Base-by-base conservation (phyloP, 53 echinoderm and acorn worm genomes). In the Hippasteria phrygiana region DNA sequence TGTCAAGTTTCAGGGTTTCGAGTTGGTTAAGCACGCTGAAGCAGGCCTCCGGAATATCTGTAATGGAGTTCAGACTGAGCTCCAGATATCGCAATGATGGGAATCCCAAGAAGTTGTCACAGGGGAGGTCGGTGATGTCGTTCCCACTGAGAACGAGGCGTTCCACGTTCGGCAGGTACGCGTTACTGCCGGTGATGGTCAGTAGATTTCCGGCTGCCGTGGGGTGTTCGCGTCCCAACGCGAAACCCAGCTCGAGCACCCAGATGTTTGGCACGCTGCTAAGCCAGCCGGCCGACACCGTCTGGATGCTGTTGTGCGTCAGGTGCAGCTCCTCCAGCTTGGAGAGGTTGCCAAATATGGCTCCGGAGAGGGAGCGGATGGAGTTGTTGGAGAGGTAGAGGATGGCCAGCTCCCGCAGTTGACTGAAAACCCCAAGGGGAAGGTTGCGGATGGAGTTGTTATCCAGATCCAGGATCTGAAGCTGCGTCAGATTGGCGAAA, bases 321-420 rank as follows among this genome's bases (percentile, higher is more conserved):
- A 96, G 80, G 33, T 92, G 80, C 13, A 96, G 85, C 46, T 96
- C 96, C 36, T 94, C 94, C 40, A 96, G 73, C 28, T 76, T 62
- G n/a, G 89, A 84, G 72, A 93, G 74, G 45, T 73, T 59, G 32
- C 66, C 75, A 55, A 96, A 96, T 9, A 89, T 94, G 29, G 27
- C 41, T 22, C 86, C 89, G 20, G 79, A 73, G 32, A 96, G 80
- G 4, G 80, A 18, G 9, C 34, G 62, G 37, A 96, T 92, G 3
- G 74, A 48, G 67, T 96, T 96, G 47, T 94, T 73, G 0, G 94
- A 94, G 6, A 96, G 83, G 75, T 94, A 78, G 24, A 96, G 83
- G 26, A 59, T 87, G 47, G 82, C 73, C 43, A 96, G 71, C 43
- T 96, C 71, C 16, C 27, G 22, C 43, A 96, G 59, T 11, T 87